Evolutionary conservation across 2,113 vertebrate species (phyloP).

Genomic region (Psilopsiagon aymara): DNA sequence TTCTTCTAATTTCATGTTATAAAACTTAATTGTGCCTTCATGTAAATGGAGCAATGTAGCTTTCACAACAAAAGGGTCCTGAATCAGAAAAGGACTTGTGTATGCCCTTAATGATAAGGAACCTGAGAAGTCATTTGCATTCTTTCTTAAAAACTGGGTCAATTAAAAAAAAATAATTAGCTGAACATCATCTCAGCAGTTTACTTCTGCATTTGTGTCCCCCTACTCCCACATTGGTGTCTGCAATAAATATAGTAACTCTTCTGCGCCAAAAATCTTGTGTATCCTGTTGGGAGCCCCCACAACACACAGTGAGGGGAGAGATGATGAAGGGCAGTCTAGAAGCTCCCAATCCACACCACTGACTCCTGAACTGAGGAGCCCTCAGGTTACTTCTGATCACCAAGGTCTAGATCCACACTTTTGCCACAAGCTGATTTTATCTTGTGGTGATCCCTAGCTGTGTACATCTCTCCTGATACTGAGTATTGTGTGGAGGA

Average conservation of each 20-base stretch:
- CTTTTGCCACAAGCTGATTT: background rate
- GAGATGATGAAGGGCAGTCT: background rate
- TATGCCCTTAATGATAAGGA: background rate
- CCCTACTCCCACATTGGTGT: fast-evolving
- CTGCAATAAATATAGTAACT: background rate
- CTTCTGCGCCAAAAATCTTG: background rate
- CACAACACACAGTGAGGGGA: background rate
- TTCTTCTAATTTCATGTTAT: background rate
- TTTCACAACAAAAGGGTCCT: background rate
- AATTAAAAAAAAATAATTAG: background rate
- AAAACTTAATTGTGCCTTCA: background rate
- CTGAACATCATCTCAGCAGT: background rate
- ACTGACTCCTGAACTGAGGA: background rate
- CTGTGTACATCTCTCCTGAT: background rate
- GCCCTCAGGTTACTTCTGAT: background rate
- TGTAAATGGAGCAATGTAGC: background rate
- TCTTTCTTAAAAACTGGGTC: background rate
- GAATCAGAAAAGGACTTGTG: background rate
- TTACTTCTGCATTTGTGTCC: background rate
- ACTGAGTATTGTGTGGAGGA: background rate
- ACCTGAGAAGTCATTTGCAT: background rate
- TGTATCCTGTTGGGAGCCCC: background rate
- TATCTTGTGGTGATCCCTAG: background rate
- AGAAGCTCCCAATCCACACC: background rate
- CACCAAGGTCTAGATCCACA: background rate